Percentiles rank a stretch among this genome's conserved stretches.
These are phyloP conservation scores for Imbricaverruca yamaguchii DNA, from an alignment of 2,888 invertebrate species.

Conservation along the genomic window DNA sequence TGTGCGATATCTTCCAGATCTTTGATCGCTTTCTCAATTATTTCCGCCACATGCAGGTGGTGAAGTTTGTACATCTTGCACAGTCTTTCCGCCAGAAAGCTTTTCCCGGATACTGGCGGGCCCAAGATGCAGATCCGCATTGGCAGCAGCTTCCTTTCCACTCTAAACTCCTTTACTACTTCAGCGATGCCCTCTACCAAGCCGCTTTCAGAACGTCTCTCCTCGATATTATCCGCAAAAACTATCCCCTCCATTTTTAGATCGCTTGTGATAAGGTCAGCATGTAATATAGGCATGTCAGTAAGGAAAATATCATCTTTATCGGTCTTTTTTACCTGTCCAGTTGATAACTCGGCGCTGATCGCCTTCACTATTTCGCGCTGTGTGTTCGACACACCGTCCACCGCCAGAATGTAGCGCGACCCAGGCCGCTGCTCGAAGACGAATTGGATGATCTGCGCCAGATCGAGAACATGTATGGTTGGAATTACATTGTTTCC, in stretches of 20 bases:
- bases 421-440: background rate
- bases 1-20: slow-evolving; percentile 44
- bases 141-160: slow-evolving; percentile 41
- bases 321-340: slow-evolving; percentile 50
- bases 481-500: slow-evolving; percentile 56
- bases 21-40: slow-evolving; percentile 49
- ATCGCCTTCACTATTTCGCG: slow-evolving; percentile 51
- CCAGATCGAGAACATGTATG: slow-evolving; percentile 56
- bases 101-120: slow-evolving; percentile 59
- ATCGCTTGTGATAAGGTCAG: slow-evolving; percentile 33
- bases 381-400: slow-evolving; percentile 51
- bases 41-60: slow-evolving; percentile 51
- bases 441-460: slow-evolving; percentile 33
- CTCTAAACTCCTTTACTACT: slow-evolving; percentile 28
- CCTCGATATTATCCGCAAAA: slow-evolving; percentile 32
- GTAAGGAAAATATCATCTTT: slow-evolving; percentile 44
- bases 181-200: slow-evolving; percentile 25
- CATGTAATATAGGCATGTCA: slow-evolving; percentile 32
- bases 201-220: slow-evolving; percentile 31
- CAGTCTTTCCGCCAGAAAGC: slow-evolving; percentile 51
- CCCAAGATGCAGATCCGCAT: slow-evolving; percentile 56
- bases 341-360: slow-evolving; percentile 48
- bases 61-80: slow-evolving; percentile 52
- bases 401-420: slow-evolving; percentile 56
- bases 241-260: slow-evolving; percentile 34